phyloP scores from a whole-genome alignment of 2,888 invertebrate species.

The Megalurothrips usitatus region DNA sequence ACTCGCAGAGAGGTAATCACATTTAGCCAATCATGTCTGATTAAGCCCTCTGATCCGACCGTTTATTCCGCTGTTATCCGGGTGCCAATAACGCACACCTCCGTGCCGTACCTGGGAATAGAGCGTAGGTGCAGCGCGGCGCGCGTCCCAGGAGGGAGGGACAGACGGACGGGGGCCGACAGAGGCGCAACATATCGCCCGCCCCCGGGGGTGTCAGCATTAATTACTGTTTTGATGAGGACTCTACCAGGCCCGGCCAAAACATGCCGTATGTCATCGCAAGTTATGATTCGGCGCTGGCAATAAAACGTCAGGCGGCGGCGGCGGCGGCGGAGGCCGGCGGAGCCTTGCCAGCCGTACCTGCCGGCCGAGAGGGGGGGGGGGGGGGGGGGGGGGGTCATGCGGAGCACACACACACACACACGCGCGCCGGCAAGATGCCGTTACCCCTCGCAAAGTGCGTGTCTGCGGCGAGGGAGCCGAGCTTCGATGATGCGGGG shows the following conservation, averaged over 20 bases:
- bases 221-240: conserved; percentile 25
- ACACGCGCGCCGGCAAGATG: too few species aligned
- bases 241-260: conserved; percentile 7
- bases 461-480: too few species aligned
- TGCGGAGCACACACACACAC: too few species aligned
- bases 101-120: neutral
- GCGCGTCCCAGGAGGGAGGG: neutral
- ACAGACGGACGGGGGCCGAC: too few species aligned
- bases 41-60: conserved; percentile 8
- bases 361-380: neutral
- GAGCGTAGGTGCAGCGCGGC: neutral
- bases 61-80: neutral
- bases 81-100: neutral
- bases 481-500: too few species aligned
- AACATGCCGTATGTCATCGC: conserved; percentile 26
- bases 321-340: neutral
- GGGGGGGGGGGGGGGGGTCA: neutral
- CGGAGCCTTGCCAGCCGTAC: neutral
- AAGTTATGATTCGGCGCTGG: conserved; percentile 15
- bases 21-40: conserved; percentile 12
- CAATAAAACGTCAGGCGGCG: neutral
- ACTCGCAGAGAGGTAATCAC: neutral
- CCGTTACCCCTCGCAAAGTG: too few species aligned
- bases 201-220: conserved; percentile 16
- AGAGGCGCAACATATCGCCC: neutral